phyloP scores from a whole-genome alignment of 2,888 invertebrate species.

The Quadriops clusia region DNA sequence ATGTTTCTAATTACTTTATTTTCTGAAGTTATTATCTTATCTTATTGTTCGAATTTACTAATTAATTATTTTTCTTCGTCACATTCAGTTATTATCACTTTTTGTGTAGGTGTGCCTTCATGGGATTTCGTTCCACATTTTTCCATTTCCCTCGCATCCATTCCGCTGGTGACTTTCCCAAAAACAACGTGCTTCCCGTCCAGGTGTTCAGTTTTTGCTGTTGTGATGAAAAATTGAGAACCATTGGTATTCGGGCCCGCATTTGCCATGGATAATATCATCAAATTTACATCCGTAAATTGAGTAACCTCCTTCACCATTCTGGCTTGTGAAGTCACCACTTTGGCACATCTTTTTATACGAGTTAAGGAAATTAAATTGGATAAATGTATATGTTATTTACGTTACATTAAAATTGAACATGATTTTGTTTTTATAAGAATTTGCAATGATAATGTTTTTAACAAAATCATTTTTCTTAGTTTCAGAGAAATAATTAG shows the following conservation, averaged over 20 bases:
- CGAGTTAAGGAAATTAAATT: constrained; percentile 27
- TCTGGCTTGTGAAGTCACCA: constrained; percentile 94
- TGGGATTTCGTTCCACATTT: constrained; percentile 68
- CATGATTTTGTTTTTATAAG: too few relatives aligned
- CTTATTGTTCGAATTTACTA: constrained; percentile 1
- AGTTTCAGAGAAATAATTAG: too few relatives aligned
- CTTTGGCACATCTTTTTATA: constrained; percentile 87
- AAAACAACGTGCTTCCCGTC: constrained; percentile 97
- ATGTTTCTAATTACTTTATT: too few relatives aligned
- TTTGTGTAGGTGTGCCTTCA: constrained; percentile 70
- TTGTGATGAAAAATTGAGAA: constrained; percentile 94
- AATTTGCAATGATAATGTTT: too few relatives aligned
- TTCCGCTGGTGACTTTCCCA: constrained; percentile 87
- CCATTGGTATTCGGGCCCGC: constrained; percentile 94
- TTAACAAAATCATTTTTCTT: too few relatives aligned
- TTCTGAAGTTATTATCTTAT: too few relatives aligned
- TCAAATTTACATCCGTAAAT: constrained; percentile 94
- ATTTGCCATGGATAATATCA: constrained; percentile 96
- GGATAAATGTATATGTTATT: too few relatives aligned
- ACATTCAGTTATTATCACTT: constrained; percentile 70
- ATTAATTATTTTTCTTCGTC: constrained; percentile 75
- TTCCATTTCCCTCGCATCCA: constrained; percentile 88
- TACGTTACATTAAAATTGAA: too few relatives aligned
- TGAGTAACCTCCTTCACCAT: constrained; percentile 95
- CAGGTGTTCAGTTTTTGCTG: constrained; percentile 77